Conservation (phyloP, 2,113 vertebrate genomes). For the Chionis minor region DNA sequence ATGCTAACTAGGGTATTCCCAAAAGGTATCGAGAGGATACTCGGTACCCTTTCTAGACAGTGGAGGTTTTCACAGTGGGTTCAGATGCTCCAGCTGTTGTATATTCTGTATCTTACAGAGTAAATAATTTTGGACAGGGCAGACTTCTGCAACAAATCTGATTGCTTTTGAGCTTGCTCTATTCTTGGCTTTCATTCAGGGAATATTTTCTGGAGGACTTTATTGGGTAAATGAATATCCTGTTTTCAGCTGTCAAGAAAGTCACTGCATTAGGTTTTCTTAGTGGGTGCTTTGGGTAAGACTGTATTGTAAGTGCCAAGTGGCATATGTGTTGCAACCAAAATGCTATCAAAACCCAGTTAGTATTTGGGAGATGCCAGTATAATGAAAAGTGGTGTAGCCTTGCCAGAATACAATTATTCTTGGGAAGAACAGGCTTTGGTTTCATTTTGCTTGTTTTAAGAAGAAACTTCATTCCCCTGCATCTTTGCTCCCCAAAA, state of each 20-base stretch:
- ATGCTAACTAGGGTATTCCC: not conserved
- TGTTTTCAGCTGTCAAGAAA: not conserved
- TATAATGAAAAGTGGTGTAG: not conserved
- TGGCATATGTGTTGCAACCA: not conserved
- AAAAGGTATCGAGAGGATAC: not conserved
- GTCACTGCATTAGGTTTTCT: not conserved
- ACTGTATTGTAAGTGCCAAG: fast-evolving
- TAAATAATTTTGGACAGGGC: not conserved
- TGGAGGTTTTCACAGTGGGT: not conserved
- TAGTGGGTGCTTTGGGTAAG: not conserved
- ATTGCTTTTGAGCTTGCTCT: not conserved
- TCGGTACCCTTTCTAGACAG: not conserved
- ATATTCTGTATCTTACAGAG: not conserved
- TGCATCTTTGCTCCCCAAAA: not conserved
- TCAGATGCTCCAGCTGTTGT: not conserved
- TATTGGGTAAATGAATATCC: not conserved
- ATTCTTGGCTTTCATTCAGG: not conserved
- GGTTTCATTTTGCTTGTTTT: not conserved
- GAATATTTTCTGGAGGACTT: not conserved
- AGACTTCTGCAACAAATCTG: not conserved
- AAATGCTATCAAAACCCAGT: not conserved
- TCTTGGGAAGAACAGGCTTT: not conserved
- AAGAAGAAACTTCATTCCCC: not conserved
- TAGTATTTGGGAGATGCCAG: not conserved
- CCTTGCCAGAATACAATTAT: not conserved